phyloP scores from a whole-genome alignment of 2,113 vertebrate species.

The Ammodytes dubius region DNA sequence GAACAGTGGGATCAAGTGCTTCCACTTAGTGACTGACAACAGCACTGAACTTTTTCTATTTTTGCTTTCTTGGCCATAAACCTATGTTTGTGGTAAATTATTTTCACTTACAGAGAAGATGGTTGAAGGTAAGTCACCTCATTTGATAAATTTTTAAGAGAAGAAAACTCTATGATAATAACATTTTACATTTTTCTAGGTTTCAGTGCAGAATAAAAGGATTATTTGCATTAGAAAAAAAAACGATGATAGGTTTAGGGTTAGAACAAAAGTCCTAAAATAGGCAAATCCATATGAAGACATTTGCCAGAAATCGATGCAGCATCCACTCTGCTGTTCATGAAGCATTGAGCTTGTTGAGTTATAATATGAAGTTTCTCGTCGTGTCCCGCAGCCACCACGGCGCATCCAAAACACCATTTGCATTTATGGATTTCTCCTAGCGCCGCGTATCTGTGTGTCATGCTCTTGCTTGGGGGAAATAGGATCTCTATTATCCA shows the following conservation, averaged over 20 bases:
- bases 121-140: background rate
- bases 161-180: too few relatives aligned
- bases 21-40: background rate
- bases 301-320: constrained; percentile 69
- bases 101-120: constrained; percentile 12
- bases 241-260: background rate
- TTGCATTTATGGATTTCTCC: constrained; percentile 81
- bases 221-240: constrained; percentile 42
- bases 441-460: constrained; percentile 52
- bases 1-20: background rate
- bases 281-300: constrained; percentile 63
- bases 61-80: background rate
- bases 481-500: constrained; percentile 70
- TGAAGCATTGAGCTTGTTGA: constrained; percentile 58
- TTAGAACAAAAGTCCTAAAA: constrained; percentile 30
- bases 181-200: background rate
- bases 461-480: constrained; percentile 63
- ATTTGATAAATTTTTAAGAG: constrained; percentile 7
- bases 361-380: constrained; percentile 64
- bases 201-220: constrained; percentile 30
- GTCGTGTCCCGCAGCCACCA: constrained; percentile 68
- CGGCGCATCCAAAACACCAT: constrained; percentile 59
- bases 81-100: constrained; percentile 13
- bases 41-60: background rate
- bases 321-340: constrained; percentile 48